Percentiles rank a stretch among this genome's conserved stretches.
Evolutionary conservation across 2,113 vertebrate species (phyloP).

Genomic region (Vulpes vulpes): DNA sequence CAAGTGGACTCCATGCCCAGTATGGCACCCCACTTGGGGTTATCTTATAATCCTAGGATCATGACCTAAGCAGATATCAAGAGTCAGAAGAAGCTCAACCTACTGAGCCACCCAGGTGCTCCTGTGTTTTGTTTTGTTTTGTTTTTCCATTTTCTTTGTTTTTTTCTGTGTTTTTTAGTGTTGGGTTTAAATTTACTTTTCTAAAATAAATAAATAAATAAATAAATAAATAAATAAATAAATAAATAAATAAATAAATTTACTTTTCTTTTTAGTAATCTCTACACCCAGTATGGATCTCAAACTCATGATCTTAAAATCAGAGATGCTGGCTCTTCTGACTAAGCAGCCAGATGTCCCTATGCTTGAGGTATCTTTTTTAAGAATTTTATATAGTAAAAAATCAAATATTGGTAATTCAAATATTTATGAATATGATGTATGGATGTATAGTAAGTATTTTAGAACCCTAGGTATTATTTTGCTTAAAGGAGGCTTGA

Average conservation of each 20-base stretch:
- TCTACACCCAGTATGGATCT: neutral
- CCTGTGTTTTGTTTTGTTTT: neutral
- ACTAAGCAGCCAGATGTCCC: neutral
- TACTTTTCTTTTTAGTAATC: neutral
- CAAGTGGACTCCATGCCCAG: neutral
- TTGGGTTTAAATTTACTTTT: too few relatives aligned
- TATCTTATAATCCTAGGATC: neutral
- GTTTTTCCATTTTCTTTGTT: neutral
- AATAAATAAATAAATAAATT: too few relatives aligned
- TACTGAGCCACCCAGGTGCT: neutral
- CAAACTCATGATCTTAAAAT: neutral
- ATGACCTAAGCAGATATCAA: neutral
- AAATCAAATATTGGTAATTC: constrained; percentile 13
- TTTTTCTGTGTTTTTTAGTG: too few relatives aligned
- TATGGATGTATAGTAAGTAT: neutral
- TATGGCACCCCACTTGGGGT: rapidly evolving
- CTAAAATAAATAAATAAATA: too few relatives aligned
- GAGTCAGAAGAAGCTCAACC: neutral
- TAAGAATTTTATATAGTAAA: constrained; percentile 43
- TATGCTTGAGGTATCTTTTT: neutral
- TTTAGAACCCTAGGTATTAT: constrained; percentile 2
- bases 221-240: too few relatives aligned
- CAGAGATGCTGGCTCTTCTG: neutral
- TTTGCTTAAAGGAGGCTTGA: neutral
- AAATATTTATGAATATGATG: neutral